These are phyloP conservation scores for Ornithoptera priamus DNA, from an alignment of 2,888 invertebrate species.

Conservation along the genomic window DNA sequence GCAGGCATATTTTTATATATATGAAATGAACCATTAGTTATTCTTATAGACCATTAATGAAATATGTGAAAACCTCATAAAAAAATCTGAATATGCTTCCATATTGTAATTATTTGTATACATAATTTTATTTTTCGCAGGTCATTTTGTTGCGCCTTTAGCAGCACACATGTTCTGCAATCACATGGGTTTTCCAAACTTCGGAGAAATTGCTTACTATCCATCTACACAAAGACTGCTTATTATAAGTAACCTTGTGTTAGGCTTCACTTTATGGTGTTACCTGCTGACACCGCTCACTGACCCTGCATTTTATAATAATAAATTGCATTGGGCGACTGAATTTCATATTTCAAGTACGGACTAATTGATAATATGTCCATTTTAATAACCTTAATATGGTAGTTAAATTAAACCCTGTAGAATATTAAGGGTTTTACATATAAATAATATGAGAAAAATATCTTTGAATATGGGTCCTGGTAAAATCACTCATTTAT, in stretches of 20 bases:
- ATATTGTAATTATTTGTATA: background rate
- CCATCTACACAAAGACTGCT: slow-evolving; percentile 77
- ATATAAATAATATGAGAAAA: background rate
- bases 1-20: too few relatives aligned
- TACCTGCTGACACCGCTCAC: slow-evolving; percentile 88
- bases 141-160: slow-evolving; percentile 93
- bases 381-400: background rate
- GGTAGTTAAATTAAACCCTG: background rate
- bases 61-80: too few relatives aligned
- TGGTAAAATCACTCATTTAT: too few relatives aligned
- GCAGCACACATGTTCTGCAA: slow-evolving; percentile 97
- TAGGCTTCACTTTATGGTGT: slow-evolving; percentile 90
- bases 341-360: slow-evolving; percentile 37
- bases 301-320: slow-evolving; percentile 82
- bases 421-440: background rate
- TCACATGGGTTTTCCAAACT: slow-evolving; percentile 97
- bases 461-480: too few relatives aligned
- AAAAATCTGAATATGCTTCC: too few relatives aligned
- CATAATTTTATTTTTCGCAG: slow-evolving; percentile 62
- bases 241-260: slow-evolving; percentile 83
- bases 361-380: slow-evolving; percentile 7
- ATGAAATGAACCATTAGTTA: too few relatives aligned
- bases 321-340: slow-evolving; percentile 80
- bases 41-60: too few relatives aligned
- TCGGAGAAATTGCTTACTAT: slow-evolving; percentile 79